phyloP scores from a whole-genome alignment of 2,113 vertebrate species.

The Antechinus flavipes region DNA sequence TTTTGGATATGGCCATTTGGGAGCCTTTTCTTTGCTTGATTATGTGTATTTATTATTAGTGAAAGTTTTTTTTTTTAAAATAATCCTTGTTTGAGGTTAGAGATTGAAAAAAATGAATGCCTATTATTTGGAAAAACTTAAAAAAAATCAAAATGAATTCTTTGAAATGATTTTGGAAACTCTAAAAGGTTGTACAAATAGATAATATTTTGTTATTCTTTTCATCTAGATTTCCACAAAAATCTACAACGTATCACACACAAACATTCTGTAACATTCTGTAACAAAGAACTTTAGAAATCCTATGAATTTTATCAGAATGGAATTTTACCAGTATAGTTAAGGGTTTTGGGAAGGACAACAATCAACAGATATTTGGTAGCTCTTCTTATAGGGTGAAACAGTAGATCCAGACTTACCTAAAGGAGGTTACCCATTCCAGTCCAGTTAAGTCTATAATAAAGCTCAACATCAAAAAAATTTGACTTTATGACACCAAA shows the following conservation, averaged over 20 bases:
- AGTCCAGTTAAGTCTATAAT: neutral
- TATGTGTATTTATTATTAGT: neutral
- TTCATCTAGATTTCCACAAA: neutral
- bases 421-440: neutral
- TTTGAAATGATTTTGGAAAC: neutral
- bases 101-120: neutral
- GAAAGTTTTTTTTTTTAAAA: neutral
- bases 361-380: neutral
- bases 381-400: neutral
- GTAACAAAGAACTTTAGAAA: neutral
- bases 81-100: neutral
- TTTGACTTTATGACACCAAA: neutral
- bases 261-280: neutral
- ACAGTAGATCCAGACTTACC: neutral
- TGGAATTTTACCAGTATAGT: neutral
- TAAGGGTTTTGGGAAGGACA: neutral
- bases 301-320: neutral
- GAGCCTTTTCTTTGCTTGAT: neutral
- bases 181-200: neutral
- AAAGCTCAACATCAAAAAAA: neutral
- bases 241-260: neutral
- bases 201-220: neutral
- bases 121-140: neutral
- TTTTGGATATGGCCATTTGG: neutral
- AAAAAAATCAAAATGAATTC: neutral